phyloP scores from a whole-genome alignment of 2,888 invertebrate species.

The Drosophila monieri region DNA sequence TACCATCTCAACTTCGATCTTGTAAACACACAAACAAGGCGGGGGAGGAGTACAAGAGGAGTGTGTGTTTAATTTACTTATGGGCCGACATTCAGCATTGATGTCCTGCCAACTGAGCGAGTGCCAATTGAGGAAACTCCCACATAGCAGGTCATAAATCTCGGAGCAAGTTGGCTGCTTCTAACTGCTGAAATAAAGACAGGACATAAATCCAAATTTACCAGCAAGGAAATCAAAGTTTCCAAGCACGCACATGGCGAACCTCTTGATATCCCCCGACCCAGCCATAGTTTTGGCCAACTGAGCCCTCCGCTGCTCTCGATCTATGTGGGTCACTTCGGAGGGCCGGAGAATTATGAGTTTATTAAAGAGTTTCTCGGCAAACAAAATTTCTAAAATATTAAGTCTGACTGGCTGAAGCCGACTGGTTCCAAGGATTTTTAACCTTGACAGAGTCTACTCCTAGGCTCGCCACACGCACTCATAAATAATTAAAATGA shows the following conservation, averaged over 20 bases:
- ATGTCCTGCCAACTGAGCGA: constrained; percentile 26
- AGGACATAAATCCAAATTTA: constrained; percentile 41
- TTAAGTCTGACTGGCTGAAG: constrained; percentile 22
- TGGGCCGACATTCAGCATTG: not conserved
- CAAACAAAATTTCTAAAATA: constrained; percentile 30
- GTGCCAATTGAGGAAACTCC: constrained; percentile 28
- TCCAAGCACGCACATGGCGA: constrained; percentile 52
- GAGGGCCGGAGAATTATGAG: constrained; percentile 20
- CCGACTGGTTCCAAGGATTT: not conserved
- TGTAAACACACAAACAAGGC: not conserved
- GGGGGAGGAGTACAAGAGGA: not conserved
- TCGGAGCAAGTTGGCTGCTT: constrained; percentile 6
- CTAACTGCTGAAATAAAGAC: constrained; percentile 18
- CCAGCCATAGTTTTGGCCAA: constrained; percentile 24
- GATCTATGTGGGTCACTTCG: constrained; percentile 35
- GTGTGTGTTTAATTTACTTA: constrained; percentile 22
- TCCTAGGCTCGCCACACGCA: constrained; percentile 38
- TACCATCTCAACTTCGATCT: constrained; percentile 13
- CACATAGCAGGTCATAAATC: constrained; percentile 37
- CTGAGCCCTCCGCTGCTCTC: constrained; percentile 23
- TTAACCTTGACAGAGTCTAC: constrained; percentile 40
- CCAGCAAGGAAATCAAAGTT: constrained; percentile 48
- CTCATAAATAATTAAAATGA: constrained; percentile 70
- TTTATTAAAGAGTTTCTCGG: constrained; percentile 31
- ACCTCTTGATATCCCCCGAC: not conserved